A percentile compares a stretch with the other conserved stretches of the same genome.
Conservation (phyloP, 2,888 invertebrate species). For the Drosophila aldrichi region DNA sequence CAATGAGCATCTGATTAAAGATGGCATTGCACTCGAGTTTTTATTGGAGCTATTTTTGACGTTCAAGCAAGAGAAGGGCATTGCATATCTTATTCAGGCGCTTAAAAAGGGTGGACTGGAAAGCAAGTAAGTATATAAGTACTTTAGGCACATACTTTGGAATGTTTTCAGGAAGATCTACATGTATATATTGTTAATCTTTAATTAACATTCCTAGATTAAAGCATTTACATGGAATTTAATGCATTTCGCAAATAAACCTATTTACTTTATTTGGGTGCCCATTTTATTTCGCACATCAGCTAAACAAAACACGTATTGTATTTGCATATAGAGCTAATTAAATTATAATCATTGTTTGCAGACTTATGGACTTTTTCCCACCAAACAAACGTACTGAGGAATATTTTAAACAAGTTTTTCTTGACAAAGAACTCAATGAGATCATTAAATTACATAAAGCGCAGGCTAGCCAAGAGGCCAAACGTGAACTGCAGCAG, state of each 20-base stretch:
- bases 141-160: constrained; percentile 15
- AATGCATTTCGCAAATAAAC: constrained; percentile 76
- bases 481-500: constrained; percentile 92
- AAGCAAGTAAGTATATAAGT: constrained; percentile 86
- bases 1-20: constrained; percentile 97
- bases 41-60: constrained; percentile 96
- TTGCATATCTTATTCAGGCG: constrained; percentile 93
- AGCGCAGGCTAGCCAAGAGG: constrained; percentile 93
- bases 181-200: constrained; percentile 69
- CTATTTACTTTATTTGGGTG: constrained; percentile 75
- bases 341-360: neutral
- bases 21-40: constrained; percentile 97
- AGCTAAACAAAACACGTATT: neutral
- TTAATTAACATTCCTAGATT: constrained; percentile 84
- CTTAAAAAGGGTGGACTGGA: constrained; percentile 94
- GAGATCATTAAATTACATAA: constrained; percentile 93
- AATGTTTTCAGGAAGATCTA: constrained; percentile 76
- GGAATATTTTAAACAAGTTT: constrained; percentile 92
- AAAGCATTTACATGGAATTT: constrained; percentile 63
- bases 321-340: neutral
- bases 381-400: constrained; percentile 97
- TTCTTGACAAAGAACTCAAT: constrained; percentile 92
- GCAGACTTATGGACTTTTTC: constrained; percentile 95
- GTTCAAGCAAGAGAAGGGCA: constrained; percentile 96
- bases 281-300: constrained; percentile 72